These are phyloP conservation scores for Lagopus leucura DNA, from an alignment of 2,113 vertebrate species.

Conservation along the genomic window DNA sequence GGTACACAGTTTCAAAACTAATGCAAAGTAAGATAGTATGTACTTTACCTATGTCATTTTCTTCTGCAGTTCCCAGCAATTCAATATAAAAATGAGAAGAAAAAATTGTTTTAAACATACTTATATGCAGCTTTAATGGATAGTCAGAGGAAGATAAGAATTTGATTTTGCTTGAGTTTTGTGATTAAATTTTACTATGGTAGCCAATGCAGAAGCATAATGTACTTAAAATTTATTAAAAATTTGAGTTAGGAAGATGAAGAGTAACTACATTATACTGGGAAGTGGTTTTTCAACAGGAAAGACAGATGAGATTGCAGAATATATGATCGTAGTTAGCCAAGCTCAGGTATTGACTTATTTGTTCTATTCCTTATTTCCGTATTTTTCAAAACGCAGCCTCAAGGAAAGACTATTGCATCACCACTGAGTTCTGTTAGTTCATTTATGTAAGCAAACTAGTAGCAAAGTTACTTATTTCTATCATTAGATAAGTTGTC, in stretches of 20 bases:
- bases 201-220: neutral
- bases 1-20: neutral
- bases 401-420: neutral
- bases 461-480: neutral
- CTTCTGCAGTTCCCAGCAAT: neutral
- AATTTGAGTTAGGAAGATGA: neutral
- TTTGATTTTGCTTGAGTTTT: neutral
- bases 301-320: neutral
- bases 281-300: neutral
- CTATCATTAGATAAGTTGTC: neutral
- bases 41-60: neutral
- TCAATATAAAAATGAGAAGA: neutral
- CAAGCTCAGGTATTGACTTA: neutral
- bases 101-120: neutral
- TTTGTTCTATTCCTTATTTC: neutral
- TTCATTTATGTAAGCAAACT: neutral
- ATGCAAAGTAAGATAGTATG: neutral
- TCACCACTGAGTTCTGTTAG: neutral
- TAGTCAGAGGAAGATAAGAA: neutral
- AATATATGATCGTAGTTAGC: neutral
- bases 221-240: neutral
- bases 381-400: neutral
- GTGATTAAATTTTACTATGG: neutral
- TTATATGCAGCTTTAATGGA: neutral
- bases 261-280: neutral